phyloP scores from a whole-genome alignment of 2,113 vertebrate species.

The Halcyon senegalensis region DNA sequence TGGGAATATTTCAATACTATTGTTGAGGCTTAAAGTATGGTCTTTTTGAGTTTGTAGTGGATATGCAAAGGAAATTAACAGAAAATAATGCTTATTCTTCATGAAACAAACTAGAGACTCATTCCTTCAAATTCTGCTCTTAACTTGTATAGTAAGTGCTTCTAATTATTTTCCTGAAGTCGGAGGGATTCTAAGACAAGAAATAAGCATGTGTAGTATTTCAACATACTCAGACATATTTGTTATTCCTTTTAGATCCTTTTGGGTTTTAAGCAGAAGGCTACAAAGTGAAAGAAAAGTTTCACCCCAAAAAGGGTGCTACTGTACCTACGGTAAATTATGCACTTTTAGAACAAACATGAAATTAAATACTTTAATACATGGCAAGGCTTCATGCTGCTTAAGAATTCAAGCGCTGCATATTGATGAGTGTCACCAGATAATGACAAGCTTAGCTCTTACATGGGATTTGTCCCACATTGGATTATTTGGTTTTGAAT shows the following conservation, averaged over 20 bases:
- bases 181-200: not conserved
- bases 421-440: accelerated
- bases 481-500: not conserved
- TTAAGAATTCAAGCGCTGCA: not conserved
- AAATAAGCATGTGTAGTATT: not conserved
- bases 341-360: not conserved
- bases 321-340: not conserved
- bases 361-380: not conserved
- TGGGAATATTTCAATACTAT: not conserved
- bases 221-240: not conserved
- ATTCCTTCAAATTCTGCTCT: not conserved
- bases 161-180: not conserved
- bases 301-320: not conserved
- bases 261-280: not conserved
- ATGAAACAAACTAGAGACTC: not conserved
- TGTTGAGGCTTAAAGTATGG: not conserved
- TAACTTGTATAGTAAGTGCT: not conserved
- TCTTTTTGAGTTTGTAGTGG: not conserved
- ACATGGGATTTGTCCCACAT: not conserved
- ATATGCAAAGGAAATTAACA: not conserved
- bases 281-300: not conserved
- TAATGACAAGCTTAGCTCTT: not conserved
- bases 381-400: not conserved
- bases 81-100: not conserved
- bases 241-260: not conserved